phyloP scores from a whole-genome alignment of 2,797 vertebrate species.

The Oryzias sinensis region DNA sequence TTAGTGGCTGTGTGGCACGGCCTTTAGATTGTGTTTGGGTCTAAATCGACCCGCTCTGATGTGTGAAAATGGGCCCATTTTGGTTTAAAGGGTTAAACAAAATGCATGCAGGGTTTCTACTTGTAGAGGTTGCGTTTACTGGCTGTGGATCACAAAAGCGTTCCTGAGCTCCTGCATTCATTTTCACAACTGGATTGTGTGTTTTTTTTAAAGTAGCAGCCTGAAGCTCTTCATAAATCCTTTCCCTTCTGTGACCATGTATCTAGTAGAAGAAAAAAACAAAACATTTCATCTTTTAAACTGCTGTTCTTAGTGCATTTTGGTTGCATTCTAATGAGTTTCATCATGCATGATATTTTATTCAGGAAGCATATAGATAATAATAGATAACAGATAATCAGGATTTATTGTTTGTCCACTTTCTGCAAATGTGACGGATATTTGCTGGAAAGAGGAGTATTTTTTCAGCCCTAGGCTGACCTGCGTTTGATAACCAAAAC shows the following conservation, averaged over 20 bases:
- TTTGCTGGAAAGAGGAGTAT: slow-evolving; percentile 26
- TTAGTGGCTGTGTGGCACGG: no score
- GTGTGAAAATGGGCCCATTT: no score
- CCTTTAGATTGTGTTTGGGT: no score
- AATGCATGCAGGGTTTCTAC: background rate
- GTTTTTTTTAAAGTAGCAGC: background rate
- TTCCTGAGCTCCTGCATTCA: background rate
- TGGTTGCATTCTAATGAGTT: background rate
- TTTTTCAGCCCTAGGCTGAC: slow-evolving; percentile 22
- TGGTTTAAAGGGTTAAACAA: no score
- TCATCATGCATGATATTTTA: background rate
- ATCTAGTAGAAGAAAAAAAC: no score
- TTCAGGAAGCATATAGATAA: slow-evolving; percentile 6
- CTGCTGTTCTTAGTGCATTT: no score
- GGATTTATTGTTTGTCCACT: slow-evolving; percentile 17
- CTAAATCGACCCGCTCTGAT: no score
- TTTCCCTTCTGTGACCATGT: no score
- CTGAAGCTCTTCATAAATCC: background rate
- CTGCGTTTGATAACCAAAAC: slow-evolving; percentile 26
- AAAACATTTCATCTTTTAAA: no score
- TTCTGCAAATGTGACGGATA: slow-evolving; percentile 34
- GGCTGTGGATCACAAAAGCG: background rate
- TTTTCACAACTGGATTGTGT: background rate
- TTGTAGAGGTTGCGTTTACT: background rate
- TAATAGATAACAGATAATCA: no score